These are phyloP conservation scores for Pseudorhiza aurosa DNA, from an alignment of 30 jellyfish, hydroid and myxozoan species.

Conservation along the genomic window DNA sequence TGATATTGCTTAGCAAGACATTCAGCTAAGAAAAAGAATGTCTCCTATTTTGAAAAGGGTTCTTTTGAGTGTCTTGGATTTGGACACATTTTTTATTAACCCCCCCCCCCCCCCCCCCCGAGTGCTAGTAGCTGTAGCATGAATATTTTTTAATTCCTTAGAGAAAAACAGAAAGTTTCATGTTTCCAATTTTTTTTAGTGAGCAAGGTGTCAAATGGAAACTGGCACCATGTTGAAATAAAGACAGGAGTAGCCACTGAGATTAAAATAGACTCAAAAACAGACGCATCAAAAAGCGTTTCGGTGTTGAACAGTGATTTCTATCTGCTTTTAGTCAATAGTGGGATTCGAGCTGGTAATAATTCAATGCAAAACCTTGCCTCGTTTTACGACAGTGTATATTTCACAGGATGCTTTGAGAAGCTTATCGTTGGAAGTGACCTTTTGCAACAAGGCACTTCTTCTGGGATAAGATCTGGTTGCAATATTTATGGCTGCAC, in stretches of 20 bases:
- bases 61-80: too few relatives aligned
- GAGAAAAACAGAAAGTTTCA: too few relatives aligned
- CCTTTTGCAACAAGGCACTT: constrained; percentile 3
- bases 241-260: neutral
- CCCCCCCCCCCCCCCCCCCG: too few relatives aligned
- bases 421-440: constrained; percentile 35
- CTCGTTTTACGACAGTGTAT: neutral
- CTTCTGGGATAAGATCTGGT: constrained; percentile 27
- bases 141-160: too few relatives aligned
- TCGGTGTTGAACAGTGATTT: neutral
- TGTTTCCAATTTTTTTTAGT: constrained; percentile 8
- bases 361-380: constrained; percentile 1
- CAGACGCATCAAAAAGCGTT: constrained; percentile 4
- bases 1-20: too few relatives aligned
- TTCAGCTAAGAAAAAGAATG: too few relatives aligned
- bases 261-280: neutral
- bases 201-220: constrained; percentile 8
- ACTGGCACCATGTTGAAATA: constrained; percentile 3
- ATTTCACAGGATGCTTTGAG: constrained; percentile 64
- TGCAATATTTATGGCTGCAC: constrained; percentile 72
- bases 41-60: too few relatives aligned
- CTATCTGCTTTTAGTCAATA: neutral
- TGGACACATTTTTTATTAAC: too few relatives aligned
- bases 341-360: constrained; percentile 43
- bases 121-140: too few relatives aligned